Evolutionary conservation across 2,888 invertebrate genomes (phyloP).

Genomic region (Philonicus albiceps): DNA sequence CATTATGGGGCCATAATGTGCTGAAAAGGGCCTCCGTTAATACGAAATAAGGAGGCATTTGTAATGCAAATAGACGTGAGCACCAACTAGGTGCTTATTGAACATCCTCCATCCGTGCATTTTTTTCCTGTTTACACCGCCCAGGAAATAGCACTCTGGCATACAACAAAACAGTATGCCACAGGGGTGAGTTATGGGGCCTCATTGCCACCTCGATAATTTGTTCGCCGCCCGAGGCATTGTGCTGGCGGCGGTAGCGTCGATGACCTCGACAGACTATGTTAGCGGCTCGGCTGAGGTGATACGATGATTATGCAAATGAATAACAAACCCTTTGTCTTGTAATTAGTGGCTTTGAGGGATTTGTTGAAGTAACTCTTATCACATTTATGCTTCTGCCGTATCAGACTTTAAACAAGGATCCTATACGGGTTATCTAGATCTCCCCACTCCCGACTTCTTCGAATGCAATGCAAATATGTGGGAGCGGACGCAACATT

Average conservation of each 20-base stretch:
- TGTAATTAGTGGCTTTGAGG: background rate
- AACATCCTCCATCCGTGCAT: background rate
- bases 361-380: background rate
- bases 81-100: background rate
- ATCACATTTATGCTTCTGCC: background rate
- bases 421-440: background rate
- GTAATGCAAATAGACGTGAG: constrained; percentile 31
- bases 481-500: background rate
- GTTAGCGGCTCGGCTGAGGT: background rate
- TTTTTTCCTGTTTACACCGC: constrained; percentile 6
- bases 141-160: constrained; percentile 15
- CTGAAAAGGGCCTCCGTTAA: background rate
- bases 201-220: background rate
- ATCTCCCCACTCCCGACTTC: background rate
- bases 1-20: background rate
- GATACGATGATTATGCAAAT: background rate
- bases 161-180: background rate
- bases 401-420: background rate
- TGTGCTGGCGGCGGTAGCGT: background rate
- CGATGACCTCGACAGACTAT: background rate
- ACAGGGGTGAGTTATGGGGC: constrained; percentile 1
- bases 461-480: background rate
- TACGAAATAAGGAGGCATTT: constrained; percentile 23
- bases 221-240: background rate
- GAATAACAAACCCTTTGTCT: background rate